A percentile compares a stretch with the other conserved stretches of the same genome.
phyloP scores from a whole-genome alignment of 2,113 vertebrate species.

The Artemisiospiza belli region DNA sequence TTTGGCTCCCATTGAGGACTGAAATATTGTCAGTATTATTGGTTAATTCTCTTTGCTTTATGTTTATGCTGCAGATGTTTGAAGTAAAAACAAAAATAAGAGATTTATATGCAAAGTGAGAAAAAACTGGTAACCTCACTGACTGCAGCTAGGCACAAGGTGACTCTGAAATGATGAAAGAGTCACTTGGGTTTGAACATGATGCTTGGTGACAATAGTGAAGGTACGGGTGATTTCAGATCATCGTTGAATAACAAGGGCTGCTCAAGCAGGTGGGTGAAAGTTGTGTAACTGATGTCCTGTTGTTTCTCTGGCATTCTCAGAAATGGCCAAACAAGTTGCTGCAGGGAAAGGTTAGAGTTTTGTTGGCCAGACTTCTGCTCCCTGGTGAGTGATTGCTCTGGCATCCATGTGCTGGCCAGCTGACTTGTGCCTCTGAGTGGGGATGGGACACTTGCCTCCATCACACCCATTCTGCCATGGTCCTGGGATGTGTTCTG shows the following conservation, averaged over 20 bases:
- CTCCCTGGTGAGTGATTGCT: slow-evolving; percentile 31
- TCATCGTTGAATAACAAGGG: not conserved
- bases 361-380: slow-evolving; percentile 41
- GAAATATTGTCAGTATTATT: not conserved
- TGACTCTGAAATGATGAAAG: not conserved
- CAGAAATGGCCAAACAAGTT: not conserved
- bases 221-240: not conserved
- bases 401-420: accelerated
- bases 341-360: not conserved
- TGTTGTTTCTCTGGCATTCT: not conserved
- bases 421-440: not conserved
- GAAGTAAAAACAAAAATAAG: not conserved
- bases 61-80: not conserved
- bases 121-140: not conserved
- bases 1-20: not conserved
- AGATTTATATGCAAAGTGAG: not conserved
- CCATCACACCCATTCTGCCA: not conserved
- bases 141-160: not conserved
- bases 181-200: not conserved
- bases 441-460: not conserved
- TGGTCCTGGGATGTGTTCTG: not conserved
- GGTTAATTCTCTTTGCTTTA: not conserved
- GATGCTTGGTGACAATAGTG: not conserved
- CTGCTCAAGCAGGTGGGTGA: not conserved
- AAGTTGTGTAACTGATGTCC: not conserved